A percentile compares a stretch with the other conserved stretches of the same genome.
Evolutionary conservation across 2,797 vertebrate genomes (phyloP).

Genomic region (Acipenser ruthenus): DNA sequence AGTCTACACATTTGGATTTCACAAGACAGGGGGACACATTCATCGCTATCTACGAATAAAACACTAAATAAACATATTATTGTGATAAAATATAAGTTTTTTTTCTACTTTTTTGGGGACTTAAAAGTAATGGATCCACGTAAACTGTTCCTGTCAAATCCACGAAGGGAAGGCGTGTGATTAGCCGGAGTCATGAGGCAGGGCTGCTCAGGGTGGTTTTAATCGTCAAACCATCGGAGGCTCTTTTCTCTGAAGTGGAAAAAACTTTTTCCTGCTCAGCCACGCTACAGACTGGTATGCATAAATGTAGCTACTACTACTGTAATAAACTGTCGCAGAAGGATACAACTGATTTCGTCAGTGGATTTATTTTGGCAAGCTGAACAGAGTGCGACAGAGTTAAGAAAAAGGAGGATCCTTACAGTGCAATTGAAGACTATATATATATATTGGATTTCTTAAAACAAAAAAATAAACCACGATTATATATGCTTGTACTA

Average conservation of each 20-base stretch:
- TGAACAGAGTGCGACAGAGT: too few species aligned
- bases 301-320: background rate
- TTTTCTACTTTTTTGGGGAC: background rate
- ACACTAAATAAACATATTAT: too few species aligned
- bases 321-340: slow-evolving; percentile 10
- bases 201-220: slow-evolving; percentile 50
- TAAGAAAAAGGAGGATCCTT: too few species aligned
- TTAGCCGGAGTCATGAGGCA: slow-evolving; percentile 48
- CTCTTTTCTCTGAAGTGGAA: slow-evolving; percentile 12
- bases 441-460: too few species aligned
- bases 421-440: too few species aligned
- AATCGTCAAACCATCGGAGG: slow-evolving; percentile 37
- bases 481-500: too few species aligned
- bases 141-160: background rate
- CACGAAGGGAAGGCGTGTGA: slow-evolving; percentile 28
- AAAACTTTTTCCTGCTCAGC: slow-evolving; percentile 27
- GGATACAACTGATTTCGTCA: background rate
- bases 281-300: slow-evolving; percentile 23
- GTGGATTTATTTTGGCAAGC: too few species aligned
- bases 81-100: too few species aligned
- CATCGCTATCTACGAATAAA: background rate
- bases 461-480: too few species aligned
- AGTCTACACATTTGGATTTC: slow-evolving; percentile 1
- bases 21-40: background rate
- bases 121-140: background rate